Conservation (phyloP, 2,888 invertebrate species). For the Rhagium mordax region DNA sequence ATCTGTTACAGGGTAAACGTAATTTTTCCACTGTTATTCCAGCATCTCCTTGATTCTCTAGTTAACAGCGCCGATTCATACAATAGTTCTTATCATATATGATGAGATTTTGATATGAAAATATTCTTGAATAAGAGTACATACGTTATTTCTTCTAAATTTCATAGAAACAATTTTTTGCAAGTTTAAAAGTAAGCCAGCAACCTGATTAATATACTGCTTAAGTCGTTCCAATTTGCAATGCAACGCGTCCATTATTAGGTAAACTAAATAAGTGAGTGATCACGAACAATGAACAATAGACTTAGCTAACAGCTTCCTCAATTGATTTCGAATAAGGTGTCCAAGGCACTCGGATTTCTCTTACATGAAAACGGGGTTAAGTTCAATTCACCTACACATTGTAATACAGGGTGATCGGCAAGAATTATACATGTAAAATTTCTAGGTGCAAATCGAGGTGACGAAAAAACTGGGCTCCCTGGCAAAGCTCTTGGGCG, state of each 20-base stretch:
- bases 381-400: conserved; percentile 6
- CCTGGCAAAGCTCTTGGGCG: conserved; percentile 61
- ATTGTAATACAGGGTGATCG: background rate
- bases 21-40: too few relatives aligned
- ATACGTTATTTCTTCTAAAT: too few relatives aligned
- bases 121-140: too few relatives aligned
- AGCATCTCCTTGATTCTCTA: too few relatives aligned
- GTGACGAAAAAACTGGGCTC: conserved; percentile 59
- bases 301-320: conserved; percentile 10
- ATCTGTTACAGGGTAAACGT: too few relatives aligned
- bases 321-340: background rate
- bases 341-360: background rate
- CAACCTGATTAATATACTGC: too few relatives aligned
- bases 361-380: conserved; percentile 8
- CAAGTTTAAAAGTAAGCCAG: too few relatives aligned
- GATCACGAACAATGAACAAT: conserved; percentile 28
- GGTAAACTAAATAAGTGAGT: conserved; percentile 5
- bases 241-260: background rate
- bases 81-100: too few relatives aligned
- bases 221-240: background rate
- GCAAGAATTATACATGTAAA: background rate
- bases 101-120: too few relatives aligned
- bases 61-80: too few relatives aligned
- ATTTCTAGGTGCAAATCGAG: conserved; percentile 70
- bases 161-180: too few relatives aligned